These are phyloP conservation scores for Stomatorhinus walkeri DNA, from an alignment of 2,797 vertebrate species.

Conservation along the genomic window DNA sequence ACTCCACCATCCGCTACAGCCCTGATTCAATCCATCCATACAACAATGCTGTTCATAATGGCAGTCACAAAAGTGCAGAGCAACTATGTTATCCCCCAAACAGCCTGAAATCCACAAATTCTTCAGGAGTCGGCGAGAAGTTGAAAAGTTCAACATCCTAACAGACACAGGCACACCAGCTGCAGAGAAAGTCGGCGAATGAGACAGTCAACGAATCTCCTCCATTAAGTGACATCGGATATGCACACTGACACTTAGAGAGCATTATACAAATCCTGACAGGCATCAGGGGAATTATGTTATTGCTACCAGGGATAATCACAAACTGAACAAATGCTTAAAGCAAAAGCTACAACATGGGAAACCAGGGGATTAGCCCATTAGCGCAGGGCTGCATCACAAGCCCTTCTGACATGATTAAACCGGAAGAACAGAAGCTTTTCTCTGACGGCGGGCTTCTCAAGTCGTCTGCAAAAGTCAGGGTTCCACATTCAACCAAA, in stretches of 20 bases:
- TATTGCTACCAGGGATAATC: not conserved
- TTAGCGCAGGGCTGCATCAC: not conserved
- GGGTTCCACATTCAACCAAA: not conserved
- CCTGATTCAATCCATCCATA: not conserved
- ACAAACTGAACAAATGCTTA: not conserved
- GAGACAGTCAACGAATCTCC: not conserved
- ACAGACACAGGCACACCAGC: not conserved
- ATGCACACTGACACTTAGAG: not conserved
- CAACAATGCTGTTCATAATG: not conserved
- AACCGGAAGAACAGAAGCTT: not conserved
- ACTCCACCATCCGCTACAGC: not conserved
- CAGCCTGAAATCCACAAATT: not conserved
- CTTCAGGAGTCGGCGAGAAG: not conserved
- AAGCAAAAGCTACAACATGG: not conserved
- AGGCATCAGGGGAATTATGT: not conserved
- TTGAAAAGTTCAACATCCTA: not conserved
- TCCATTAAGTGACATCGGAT: not conserved
- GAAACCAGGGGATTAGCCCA: not conserved
- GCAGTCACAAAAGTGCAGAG: not conserved
- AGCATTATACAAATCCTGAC: not conserved
- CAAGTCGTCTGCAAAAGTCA: not conserved
- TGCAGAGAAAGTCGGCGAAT: not conserved
- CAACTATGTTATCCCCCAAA: not conserved
- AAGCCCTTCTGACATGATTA: not conserved
- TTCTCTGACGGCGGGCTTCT: not conserved